Evolutionary conservation across 2,888 invertebrate genomes (phyloP).

Genomic region (Mechanitis mazaeus): DNA sequence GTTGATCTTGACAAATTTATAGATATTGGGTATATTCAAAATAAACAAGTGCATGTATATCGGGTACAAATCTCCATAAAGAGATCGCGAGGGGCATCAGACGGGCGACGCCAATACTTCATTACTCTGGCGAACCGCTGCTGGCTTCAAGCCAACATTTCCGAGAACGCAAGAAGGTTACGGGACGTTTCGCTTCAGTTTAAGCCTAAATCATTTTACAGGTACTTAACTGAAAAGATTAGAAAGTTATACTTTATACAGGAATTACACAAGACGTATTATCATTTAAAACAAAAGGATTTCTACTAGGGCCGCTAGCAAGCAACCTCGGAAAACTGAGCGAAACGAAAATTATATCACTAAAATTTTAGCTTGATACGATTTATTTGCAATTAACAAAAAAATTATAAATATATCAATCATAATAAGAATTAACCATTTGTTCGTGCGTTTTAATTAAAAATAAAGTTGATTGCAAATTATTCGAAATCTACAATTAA

Average conservation of each 20-base stretch:
- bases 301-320: too few relatives aligned
- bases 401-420: too few relatives aligned
- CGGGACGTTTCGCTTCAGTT: conserved; percentile 70
- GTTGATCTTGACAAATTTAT: conserved; percentile 41
- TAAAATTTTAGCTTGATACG: too few relatives aligned
- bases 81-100: conserved; percentile 61
- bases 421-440: too few relatives aligned
- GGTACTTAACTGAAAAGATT: conserved; percentile 28
- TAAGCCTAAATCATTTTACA: conserved; percentile 69
- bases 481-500: too few relatives aligned
- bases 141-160: conserved; percentile 65
- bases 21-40: conserved; percentile 45
- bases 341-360: too few relatives aligned
- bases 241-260: not conserved
- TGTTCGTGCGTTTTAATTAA: too few relatives aligned
- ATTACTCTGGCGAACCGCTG: conserved; percentile 61
- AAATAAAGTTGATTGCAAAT: too few relatives aligned
- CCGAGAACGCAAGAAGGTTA: conserved; percentile 75
- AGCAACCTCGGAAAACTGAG: too few relatives aligned
- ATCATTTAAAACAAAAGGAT: too few relatives aligned
- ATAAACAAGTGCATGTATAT: conserved; percentile 49
- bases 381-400: too few relatives aligned
- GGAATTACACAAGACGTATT: too few relatives aligned
- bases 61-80: conserved; percentile 63
- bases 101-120: conserved; percentile 65